These are phyloP conservation scores for Aquatica leii DNA, from an alignment of 2,888 invertebrate genomes.

Conservation along the genomic window DNA sequence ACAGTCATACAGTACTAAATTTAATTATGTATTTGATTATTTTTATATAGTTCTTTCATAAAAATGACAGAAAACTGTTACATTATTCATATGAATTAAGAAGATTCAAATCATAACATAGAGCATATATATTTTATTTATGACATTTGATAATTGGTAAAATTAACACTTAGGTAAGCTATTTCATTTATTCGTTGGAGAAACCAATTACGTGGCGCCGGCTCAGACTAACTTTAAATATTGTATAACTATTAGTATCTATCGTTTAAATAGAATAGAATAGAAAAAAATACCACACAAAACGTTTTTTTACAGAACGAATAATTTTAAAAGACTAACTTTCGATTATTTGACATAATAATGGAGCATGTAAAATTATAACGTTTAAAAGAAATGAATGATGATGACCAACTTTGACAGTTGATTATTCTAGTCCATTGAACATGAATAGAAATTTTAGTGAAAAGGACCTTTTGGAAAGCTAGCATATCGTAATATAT, in stretches of 20 bases:
- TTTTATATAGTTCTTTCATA: no score
- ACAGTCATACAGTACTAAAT: no score
- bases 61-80: no score
- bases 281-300: neutral
- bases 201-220: neutral
- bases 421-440: constrained; percentile 56
- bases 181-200: neutral
- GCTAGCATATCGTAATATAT: constrained; percentile 56
- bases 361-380: constrained; percentile 31
- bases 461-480: constrained; percentile 47
- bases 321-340: neutral
- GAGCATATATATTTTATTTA: no score
- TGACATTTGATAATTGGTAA: neutral
- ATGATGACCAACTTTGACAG: constrained; percentile 55
- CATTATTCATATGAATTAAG: no score
- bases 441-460: constrained; percentile 49
- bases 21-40: no score
- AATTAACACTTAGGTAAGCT: neutral
- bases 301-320: neutral
- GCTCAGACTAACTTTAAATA: neutral
- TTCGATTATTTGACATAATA: constrained; percentile 18
- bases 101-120: no score
- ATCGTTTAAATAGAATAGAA: neutral
- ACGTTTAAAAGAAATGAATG: constrained; percentile 47
- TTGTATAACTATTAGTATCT: neutral